phyloP scores from a whole-genome alignment of 2,113 vertebrate species.

The Gambusia holbrooki region DNA sequence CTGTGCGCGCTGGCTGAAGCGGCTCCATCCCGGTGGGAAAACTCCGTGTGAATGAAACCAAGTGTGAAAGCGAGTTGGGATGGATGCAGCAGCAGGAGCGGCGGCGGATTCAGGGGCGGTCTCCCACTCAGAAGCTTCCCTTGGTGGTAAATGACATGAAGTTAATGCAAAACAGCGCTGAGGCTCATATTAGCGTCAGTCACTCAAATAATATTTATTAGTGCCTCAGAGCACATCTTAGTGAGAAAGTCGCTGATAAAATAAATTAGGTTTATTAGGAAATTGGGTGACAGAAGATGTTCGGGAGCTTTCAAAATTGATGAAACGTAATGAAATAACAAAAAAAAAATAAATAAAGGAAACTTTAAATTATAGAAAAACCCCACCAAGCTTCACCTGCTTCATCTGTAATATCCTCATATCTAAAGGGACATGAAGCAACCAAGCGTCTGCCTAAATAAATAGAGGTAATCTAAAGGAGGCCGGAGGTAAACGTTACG shows the following conservation, averaged over 20 bases:
- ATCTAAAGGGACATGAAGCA: background rate
- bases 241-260: background rate
- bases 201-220: background rate
- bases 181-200: background rate
- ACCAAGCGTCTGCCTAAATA: constrained; percentile 9
- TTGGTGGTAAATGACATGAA: constrained; percentile 54
- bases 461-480: constrained; percentile 17
- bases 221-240: background rate
- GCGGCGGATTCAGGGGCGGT: constrained; percentile 70
- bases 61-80: constrained; percentile 67
- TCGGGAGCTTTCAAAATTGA: background rate
- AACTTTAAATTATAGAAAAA: background rate
- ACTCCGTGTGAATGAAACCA: constrained; percentile 74
- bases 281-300: background rate
- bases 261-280: background rate
- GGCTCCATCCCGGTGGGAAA: constrained; percentile 91
- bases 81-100: constrained; percentile 39
- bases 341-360: background rate
- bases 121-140: constrained; percentile 65
- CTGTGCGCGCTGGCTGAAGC: constrained; percentile 78
- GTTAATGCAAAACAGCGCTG: constrained; percentile 25
- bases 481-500: constrained; percentile 7
- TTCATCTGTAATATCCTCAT: background rate
- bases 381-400: background rate
- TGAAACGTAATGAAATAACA: background rate